Evolutionary conservation across 2,113 vertebrate species (phyloP), one percentile per base, ranked within the genome.

Genomic region (Pangasianodon gigas): DNA sequence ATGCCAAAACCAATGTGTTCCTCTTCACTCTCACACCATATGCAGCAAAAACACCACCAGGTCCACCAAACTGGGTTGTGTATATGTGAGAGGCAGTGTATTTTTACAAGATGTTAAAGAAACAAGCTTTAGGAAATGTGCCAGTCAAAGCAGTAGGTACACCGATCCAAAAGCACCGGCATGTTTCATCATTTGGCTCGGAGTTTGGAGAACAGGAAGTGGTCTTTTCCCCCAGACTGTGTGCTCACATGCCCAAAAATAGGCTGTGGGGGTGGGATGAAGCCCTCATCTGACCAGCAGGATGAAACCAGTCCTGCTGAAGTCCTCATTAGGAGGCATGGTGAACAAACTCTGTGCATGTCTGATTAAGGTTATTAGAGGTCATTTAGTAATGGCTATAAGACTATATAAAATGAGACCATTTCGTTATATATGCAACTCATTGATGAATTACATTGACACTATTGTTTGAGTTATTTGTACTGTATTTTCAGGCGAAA

Each of bases 291-390:
- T 77, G 69, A 69, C 88, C 54, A 44, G 82, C 52, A 52, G 26
- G 83, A 84, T 89, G 69, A 62, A 89, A 54, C 58, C 52, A 89
- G 52, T 37, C 37, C 37, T 37, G 37, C 37, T 37, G 37, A 37
- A 1, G n/a, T 74, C 82, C 56, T 85, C 82, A 85, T 84, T 89
- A 85, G 51, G 41, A 89, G 52, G 16, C 87, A 56, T 46, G 74
- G 41, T 16, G 26, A 86, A 37, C 58, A 65, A 18, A 44, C 19
- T 24, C 32, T 24, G 56, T 54, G 41, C 19, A 44, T 84, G 52
- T 58, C 52, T 83, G 19, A 83, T 62, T 21, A 62, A 84, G 56
- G 56, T 84, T 62, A 62, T 86, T 71, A 51, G 60, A 69, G 29
- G 58, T 51, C 29, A 10, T 85, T n/a, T 16, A 46, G 21, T 67